These are phyloP conservation scores for Buceros bicornis DNA, from an alignment of 2,797 vertebrate species.

Conservation along the genomic window DNA sequence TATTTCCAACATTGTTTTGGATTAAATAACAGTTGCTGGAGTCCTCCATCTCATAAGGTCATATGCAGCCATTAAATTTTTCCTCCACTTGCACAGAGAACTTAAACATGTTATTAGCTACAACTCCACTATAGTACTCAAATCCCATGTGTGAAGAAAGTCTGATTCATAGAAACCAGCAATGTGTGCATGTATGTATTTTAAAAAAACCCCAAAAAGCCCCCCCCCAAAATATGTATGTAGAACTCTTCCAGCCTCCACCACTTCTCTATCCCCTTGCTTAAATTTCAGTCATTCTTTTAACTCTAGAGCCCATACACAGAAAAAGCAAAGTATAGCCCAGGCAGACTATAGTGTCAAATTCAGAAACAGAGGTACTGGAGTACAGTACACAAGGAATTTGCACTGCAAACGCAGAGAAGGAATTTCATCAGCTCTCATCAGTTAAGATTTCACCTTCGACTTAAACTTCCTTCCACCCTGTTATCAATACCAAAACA, in stretches of 20 bases:
- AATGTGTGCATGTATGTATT: accelerated
- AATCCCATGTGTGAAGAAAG: not conserved
- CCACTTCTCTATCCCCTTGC: not conserved
- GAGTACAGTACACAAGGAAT: not conserved
- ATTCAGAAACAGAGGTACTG: not conserved
- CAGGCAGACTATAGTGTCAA: not conserved
- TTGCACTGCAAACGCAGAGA: not conserved
- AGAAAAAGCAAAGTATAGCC: not conserved
- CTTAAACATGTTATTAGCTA: not conserved
- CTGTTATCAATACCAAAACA: slow-evolving; percentile 6
- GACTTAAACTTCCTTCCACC: slow-evolving; percentile 6
- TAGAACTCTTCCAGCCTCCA: not conserved
- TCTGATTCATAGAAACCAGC: not conserved
- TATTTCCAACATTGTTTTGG: not conserved
- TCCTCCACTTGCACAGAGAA: not conserved
- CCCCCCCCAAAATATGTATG: accelerated
- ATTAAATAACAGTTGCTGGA: not conserved
- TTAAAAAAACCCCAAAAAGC: not conserved
- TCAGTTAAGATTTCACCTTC: slow-evolving; percentile 40
- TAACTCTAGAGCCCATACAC: not conserved
- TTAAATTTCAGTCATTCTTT: not conserved
- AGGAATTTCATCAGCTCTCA: slow-evolving; percentile 28
- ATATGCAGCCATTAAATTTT: not conserved
- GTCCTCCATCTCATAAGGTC: not conserved
- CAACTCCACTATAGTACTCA: not conserved